A percentile compares a stretch with the other conserved stretches of the same genome.
phyloP scores from a whole-genome alignment of 2,888 invertebrate species.

The Deilephila elpenor region DNA sequence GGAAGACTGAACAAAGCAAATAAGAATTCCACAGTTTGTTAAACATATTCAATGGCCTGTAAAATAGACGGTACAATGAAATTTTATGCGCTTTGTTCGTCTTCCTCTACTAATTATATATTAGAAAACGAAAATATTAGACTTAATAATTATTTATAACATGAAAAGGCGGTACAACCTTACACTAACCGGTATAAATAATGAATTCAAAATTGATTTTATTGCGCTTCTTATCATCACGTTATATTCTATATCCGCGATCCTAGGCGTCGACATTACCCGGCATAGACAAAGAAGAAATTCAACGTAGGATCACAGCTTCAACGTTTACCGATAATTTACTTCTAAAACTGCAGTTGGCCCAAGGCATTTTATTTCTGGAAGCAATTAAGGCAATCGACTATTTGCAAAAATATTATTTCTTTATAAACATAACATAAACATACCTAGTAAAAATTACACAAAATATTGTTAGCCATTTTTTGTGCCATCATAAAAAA shows the following conservation, averaged over 20 bases:
- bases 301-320: slow-evolving; percentile 20
- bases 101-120: slow-evolving; percentile 49
- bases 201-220: slow-evolving; percentile 21
- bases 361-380: not conserved
- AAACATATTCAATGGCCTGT: slow-evolving; percentile 1
- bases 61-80: slow-evolving; percentile 34
- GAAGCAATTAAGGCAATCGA: slow-evolving; percentile 8
- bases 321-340: slow-evolving; percentile 1
- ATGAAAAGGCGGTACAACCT: slow-evolving; percentile 67
- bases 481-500: not conserved
- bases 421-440: slow-evolving; percentile 1
- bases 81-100: slow-evolving; percentile 38
- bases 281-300: slow-evolving; percentile 11
- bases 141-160: slow-evolving; percentile 44
- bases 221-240: slow-evolving; percentile 19
- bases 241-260: not conserved
- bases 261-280: not conserved
- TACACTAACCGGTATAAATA: slow-evolving; percentile 55
- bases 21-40: slow-evolving; percentile 10
- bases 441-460: slow-evolving; percentile 14
- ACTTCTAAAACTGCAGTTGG: not conserved
- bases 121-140: slow-evolving; percentile 46
- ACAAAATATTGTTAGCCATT: slow-evolving; percentile 3
- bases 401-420: slow-evolving; percentile 20
- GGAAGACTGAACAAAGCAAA: slow-evolving; percentile 33